Evolutionary conservation across 2,113 vertebrate genomes (phyloP), one percentile per base, ranked within the genome.

Genomic region (Brienomyrus longianalis): DNA sequence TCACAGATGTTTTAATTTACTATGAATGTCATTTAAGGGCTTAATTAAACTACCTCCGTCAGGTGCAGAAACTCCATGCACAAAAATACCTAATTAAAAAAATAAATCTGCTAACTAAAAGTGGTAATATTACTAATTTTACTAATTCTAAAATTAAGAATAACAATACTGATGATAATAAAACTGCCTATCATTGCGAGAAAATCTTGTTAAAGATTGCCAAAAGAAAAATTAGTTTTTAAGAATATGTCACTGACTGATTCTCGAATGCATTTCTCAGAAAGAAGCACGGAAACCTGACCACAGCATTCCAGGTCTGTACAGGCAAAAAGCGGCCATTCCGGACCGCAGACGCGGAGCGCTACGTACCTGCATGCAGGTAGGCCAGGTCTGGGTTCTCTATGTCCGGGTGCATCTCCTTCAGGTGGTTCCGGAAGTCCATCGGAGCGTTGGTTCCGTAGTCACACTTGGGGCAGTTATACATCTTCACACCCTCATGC

Each of bases 401-500:
- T 1, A 99, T 98, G 90, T 99, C 98, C 0, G 95, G 92, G 84
- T 99, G 98, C 1, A 91, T 95, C 5, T 99, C 98, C 91, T 99
- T 99, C 93, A 99, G 91, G 93, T 99, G 98, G 94, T 99, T 99
- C 7, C 98, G 97, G 93, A 99, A 99, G 48, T 99, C 98, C 94
- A 97, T 97, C 0, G 98, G 98, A 51, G 97, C 95, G 74, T 99
- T 99, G 52, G 97, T 99, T 90, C 97, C 97, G 5, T 96, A 97
- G 91, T 94, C 95, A 91, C 98, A 99, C 89, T 98, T 98, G 77
- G 98, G 98, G 90, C 98, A 99, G 95, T 99, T 99, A 93, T 99
- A 99, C 98, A 99, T 99, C 95, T 97, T 98, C 31, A 99, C 98
- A 0, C 98, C 98, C 93, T 99, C 98, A 1, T 99, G 98, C 83